Evolutionary conservation across 2,888 invertebrate species (phyloP).

Genomic region (Pyrochroa serraticornis): DNA sequence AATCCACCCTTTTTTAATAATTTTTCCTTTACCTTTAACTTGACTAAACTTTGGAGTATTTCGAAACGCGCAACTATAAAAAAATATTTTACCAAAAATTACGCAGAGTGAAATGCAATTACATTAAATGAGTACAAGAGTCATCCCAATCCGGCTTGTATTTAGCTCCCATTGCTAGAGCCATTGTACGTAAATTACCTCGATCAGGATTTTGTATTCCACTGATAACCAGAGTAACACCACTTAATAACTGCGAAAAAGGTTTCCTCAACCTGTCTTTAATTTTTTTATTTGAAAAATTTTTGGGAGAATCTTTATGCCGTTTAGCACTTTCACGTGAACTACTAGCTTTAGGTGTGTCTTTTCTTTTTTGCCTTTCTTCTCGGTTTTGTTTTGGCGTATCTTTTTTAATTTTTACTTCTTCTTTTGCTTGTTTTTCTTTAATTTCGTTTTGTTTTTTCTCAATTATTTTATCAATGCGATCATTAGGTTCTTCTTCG

Average conservation of each 20-base stretch:
- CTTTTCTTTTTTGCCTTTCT: constrained; percentile 53
- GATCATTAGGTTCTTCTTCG: constrained; percentile 42
- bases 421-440: constrained; percentile 34
- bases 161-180: constrained; percentile 78
- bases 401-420: constrained; percentile 42
- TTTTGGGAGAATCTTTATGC: constrained; percentile 49
- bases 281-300: constrained; percentile 32
- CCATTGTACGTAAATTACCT: constrained; percentile 69
- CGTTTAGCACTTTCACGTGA: constrained; percentile 37
- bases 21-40: constrained; percentile 69
- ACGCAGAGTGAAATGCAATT: constrained; percentile 43
- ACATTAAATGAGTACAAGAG: constrained; percentile 86
- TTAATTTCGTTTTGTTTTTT: constrained; percentile 33
- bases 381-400: constrained; percentile 39
- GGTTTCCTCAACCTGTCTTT: constrained; percentile 53
- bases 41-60: constrained; percentile 87
- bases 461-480: constrained; percentile 44
- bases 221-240: constrained; percentile 80
- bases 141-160: constrained; percentile 78
- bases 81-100: constrained; percentile 52
- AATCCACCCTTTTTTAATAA: constrained; percentile 78
- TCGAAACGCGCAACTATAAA: constrained; percentile 81
- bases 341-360: constrained; percentile 12
- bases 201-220: constrained; percentile 86
- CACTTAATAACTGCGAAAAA: constrained; percentile 66